Evolutionary conservation across 2,888 invertebrate genomes (phyloP).

Genomic region (Chaetoderma sp.): DNA sequence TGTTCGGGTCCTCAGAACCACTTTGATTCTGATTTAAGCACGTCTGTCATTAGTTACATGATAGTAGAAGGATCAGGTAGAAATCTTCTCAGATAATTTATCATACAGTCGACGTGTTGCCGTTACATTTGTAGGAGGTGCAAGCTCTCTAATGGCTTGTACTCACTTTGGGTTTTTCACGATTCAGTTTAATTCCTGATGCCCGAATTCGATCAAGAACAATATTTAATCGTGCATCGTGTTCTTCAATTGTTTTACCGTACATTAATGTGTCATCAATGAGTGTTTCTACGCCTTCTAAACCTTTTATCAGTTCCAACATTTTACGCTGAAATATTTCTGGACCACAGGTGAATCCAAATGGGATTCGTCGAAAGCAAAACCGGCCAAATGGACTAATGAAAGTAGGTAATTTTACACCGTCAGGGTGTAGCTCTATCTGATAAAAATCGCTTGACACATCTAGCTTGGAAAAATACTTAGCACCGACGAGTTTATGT

Average conservation of each 20-base stretch:
- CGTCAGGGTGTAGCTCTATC: constrained; percentile 17
- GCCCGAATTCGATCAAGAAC: constrained; percentile 16
- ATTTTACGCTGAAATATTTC: constrained; percentile 32
- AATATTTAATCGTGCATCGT: constrained; percentile 25
- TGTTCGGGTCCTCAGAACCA: constrained; percentile 33
- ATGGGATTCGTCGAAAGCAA: constrained; percentile 25
- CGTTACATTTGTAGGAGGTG: constrained; percentile 27
- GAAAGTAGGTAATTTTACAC: constrained; percentile 18
- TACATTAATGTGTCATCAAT: constrained; percentile 36
- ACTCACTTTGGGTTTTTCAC: constrained; percentile 32
- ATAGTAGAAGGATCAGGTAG: constrained; percentile 29
- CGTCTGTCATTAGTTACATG: constrained; percentile 21
- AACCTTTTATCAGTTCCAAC: constrained; percentile 18
- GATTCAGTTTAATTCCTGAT: constrained; percentile 31
- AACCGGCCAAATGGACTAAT: constrained; percentile 28
- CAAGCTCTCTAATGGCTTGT: constrained; percentile 28
- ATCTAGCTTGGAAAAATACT: constrained; percentile 25
- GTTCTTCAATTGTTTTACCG: constrained; percentile 22
- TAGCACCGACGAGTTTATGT: constrained; percentile 22
- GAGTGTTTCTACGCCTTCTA: constrained; percentile 22
- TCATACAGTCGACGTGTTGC: constrained; percentile 38
- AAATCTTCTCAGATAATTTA: constrained; percentile 39
- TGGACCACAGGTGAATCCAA: constrained; percentile 27
- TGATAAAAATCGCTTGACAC: constrained; percentile 26
- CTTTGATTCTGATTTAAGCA: constrained; percentile 20